phyloP scores from a whole-genome alignment of 2,888 invertebrate species.

The Parnassius apollo region DNA sequence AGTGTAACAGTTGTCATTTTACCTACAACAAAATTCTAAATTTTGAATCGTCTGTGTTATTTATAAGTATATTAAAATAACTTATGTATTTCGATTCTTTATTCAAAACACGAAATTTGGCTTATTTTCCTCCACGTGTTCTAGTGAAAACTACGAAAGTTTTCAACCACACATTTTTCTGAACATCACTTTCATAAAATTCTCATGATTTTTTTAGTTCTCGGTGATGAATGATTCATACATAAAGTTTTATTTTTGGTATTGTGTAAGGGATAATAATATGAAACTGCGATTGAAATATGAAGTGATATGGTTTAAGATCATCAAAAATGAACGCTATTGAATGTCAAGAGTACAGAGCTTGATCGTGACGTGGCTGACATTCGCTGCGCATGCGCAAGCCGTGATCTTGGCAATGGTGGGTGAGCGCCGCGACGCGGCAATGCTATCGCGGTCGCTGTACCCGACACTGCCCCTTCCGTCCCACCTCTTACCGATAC shows the following conservation, averaged over 20 bases:
- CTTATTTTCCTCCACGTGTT: too few species aligned
- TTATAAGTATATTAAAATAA: too few species aligned
- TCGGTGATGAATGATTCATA: too few species aligned
- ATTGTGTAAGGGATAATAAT: background rate
- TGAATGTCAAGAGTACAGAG: slow-evolving; percentile 54
- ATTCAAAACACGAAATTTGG: too few species aligned
- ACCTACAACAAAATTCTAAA: background rate
- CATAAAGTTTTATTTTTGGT: background rate
- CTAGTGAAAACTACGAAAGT: background rate
- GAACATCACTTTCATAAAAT: background rate
- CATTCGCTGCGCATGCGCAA: slow-evolving; percentile 76
- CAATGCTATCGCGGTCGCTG: slow-evolving; percentile 73
- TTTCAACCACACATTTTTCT: background rate
- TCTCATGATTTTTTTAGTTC: background rate
- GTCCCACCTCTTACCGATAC: slow-evolving; percentile 38
- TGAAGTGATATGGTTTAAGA: slow-evolving; percentile 28
- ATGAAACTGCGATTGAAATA: background rate
- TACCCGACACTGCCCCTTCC: slow-evolving; percentile 57
- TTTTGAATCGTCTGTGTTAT: too few species aligned
- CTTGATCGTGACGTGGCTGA: slow-evolving; percentile 79
- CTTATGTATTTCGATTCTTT: too few species aligned
- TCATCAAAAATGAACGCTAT: slow-evolving; percentile 32
- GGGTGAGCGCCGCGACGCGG: slow-evolving; percentile 66
- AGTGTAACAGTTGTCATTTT: slow-evolving; percentile 14
- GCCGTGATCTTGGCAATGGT: slow-evolving; percentile 84